Percentiles rank a stretch among this genome's conserved stretches.
Evolutionary conservation across 1,140 invertebrate species (phyloP).

Genomic region (Papilio dardanus): DNA sequence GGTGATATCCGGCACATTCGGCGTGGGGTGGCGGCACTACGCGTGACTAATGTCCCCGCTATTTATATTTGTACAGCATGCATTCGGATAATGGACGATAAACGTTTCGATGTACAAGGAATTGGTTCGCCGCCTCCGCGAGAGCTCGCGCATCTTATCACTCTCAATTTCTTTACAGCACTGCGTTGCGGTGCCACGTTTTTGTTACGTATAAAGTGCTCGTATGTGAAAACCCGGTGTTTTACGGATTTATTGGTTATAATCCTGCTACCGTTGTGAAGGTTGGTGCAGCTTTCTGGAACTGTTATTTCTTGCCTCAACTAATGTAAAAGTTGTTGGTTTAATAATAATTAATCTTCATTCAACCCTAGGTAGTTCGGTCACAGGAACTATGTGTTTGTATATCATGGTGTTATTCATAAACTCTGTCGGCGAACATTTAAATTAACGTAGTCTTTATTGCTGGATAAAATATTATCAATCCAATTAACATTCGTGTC

Average conservation of each 20-base stretch:
- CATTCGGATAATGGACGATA: constrained; percentile 62
- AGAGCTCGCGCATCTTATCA: constrained; percentile 32
- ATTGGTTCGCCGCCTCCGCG: constrained; percentile 47
- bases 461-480: too few species aligned
- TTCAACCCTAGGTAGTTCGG: too few species aligned
- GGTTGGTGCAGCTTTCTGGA: background rate
- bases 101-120: constrained; percentile 57
- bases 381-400: too few species aligned
- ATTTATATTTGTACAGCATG: constrained; percentile 58
- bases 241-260: background rate
- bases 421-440: too few species aligned
- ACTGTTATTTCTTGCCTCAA: background rate
- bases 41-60: constrained; percentile 62
- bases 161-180: constrained; percentile 54
- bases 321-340: too few species aligned
- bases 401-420: too few species aligned
- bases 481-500: too few species aligned
- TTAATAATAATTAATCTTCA: too few species aligned
- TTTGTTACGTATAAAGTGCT: background rate
- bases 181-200: constrained; percentile 23
- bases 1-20: constrained; percentile 16
- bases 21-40: constrained; percentile 37
- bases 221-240: constrained; percentile 16
- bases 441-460: too few species aligned
- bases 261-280: background rate